Evolutionary conservation across 2,113 vertebrate species (phyloP), one percentile per base, ranked within the genome.

Genomic region (Urocynchramus pylzowi): DNA sequence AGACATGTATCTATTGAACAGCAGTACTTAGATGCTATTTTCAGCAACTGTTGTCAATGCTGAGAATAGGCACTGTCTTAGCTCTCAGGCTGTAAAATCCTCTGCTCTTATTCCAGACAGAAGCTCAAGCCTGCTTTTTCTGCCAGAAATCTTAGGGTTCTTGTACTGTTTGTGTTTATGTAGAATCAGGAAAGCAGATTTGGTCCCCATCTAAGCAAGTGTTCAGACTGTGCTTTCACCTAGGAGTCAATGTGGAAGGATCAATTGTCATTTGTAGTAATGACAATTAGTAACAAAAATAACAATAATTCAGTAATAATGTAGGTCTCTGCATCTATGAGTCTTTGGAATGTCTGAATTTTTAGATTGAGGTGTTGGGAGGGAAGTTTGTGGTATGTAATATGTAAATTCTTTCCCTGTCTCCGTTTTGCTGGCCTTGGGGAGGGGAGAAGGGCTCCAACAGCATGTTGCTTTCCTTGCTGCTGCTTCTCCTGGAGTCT

Each of bases 341-440:
- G 61, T 79, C 18, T 79, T 71, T 39, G 42, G 27, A 75, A 79
- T 54, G 41, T 21, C 18, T 81, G 23, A 45, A 59, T 44, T 74
- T 50, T 64, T 53, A 39, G 26, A 17, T 65, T 57, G 42, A 31
- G 13, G 4, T 69, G 28, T 45, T 76, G 28, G 8, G 35, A 76
- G 61, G n/a, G 53, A 57, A 16, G 21, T 24, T 20, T 52, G 11
- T 64, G 28, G 7, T 45, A 11, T 15, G 10, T 35, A 37, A 31
- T 22, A 7, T 2, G 0, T 16, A 33, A 49, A 20, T 52, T 63
- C 22, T 13, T 82, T 76, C 57, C 28, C 7, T 35, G 31, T 7
- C 10, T 84, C 12, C 3, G 22, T 52, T 91, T 33, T 82, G 41
- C 57, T 54, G 28, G 33, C 31, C 14, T 74, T 0, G 0, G 16